phyloP scores from a whole-genome alignment of 2,113 vertebrate genomes.

The Dipodomys ordii region DNA sequence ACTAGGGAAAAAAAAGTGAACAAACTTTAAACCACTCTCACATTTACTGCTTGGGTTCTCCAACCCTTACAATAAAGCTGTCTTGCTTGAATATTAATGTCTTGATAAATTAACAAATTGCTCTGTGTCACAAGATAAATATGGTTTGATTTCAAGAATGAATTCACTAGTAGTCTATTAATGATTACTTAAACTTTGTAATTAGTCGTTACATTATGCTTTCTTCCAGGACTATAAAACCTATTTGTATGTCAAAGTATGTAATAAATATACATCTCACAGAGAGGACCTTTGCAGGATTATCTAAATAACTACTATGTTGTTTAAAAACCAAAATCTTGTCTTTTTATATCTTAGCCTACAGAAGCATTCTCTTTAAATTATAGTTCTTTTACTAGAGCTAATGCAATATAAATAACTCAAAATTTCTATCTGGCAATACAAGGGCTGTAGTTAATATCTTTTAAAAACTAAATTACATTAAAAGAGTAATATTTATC shows the following conservation, averaged over 20 bases:
- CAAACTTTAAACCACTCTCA: constrained; percentile 60
- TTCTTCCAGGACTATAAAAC: constrained; percentile 45
- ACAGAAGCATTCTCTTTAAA: constrained; percentile 15
- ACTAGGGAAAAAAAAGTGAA: not conserved
- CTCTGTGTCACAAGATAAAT: constrained; percentile 73
- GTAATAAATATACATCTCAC: not conserved
- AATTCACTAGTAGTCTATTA: constrained; percentile 52
- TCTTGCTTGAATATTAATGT: constrained; percentile 72
- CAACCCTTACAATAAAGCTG: constrained; percentile 71
- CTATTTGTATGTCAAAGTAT: constrained; percentile 34
- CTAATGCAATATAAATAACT: not conserved
- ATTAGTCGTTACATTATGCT: constrained; percentile 16
- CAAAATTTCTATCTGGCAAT: not conserved
- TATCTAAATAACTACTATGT: not conserved
- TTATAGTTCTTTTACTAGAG: not conserved
- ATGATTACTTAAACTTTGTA: constrained; percentile 66
- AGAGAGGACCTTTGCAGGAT: not conserved
- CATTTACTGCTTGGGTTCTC: constrained; percentile 51
- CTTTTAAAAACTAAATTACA: constrained; percentile 40
- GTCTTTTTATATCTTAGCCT: not conserved
- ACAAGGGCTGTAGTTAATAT: constrained; percentile 37
- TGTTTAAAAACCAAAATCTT: not conserved
- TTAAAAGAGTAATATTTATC: constrained; percentile 1
- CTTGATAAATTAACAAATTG: constrained; percentile 69
- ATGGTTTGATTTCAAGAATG: constrained; percentile 61